A percentile compares a stretch with the other conserved stretches of the same genome.
phyloP scores from a whole-genome alignment of 1,140 invertebrate species.

The Drosophila ironensis region DNA sequence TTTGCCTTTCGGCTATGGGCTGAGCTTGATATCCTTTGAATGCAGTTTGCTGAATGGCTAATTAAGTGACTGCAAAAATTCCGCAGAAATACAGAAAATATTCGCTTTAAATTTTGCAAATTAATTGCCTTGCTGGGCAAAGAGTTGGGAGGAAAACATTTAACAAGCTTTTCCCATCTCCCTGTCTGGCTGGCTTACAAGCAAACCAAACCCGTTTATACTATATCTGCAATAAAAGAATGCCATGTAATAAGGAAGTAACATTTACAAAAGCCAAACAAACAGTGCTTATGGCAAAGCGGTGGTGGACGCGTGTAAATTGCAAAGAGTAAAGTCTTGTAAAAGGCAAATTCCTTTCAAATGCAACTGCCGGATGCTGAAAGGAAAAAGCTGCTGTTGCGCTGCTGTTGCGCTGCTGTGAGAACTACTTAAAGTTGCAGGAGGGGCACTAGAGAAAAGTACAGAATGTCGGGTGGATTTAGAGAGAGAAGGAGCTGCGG shows the following conservation, averaged over 20 bases:
- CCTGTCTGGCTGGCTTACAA: not conserved
- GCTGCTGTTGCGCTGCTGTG: not conserved
- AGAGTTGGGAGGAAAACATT: slow-evolving; percentile 41
- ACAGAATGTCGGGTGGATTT: slow-evolving; percentile 4
- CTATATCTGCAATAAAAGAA: slow-evolving; percentile 39
- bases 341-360: slow-evolving; percentile 77
- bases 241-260: slow-evolving; percentile 72
- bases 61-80: slow-evolving; percentile 13
- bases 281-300: slow-evolving; percentile 42
- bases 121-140: slow-evolving; percentile 16
- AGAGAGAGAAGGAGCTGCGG: slow-evolving; percentile 24
- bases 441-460: not conserved
- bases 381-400: not conserved
- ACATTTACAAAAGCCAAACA: slow-evolving; percentile 72
- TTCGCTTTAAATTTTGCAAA: not conserved
- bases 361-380: slow-evolving; percentile 47
- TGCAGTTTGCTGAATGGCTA: slow-evolving; percentile 31
- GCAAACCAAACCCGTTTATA: slow-evolving; percentile 1
- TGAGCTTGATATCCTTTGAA: slow-evolving; percentile 35
- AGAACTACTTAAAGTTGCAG: slow-evolving; percentile 75
- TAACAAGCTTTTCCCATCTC: slow-evolving; percentile 9
- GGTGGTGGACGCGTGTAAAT: slow-evolving; percentile 72
- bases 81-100: too few species aligned
- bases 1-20: slow-evolving; percentile 26
- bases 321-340: slow-evolving; percentile 79